These are phyloP conservation scores for Premnoplex brunnescens DNA, from an alignment of 2,797 vertebrate species.

Conservation along the genomic window DNA sequence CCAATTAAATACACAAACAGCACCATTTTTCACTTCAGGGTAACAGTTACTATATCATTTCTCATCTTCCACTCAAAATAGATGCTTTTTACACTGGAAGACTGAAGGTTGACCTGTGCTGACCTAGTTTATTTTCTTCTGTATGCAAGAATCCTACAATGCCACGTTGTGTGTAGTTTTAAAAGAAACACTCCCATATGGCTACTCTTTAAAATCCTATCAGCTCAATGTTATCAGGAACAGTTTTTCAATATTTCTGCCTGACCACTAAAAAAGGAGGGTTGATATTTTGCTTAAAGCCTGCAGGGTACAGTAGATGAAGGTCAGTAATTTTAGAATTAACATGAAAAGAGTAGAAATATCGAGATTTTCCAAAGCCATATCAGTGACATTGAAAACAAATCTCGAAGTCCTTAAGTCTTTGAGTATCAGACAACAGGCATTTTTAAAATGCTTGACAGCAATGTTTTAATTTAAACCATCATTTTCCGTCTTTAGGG, in stretches of 20 bases:
- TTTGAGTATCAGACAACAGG: background rate
- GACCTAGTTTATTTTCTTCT: background rate
- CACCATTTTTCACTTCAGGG: background rate
- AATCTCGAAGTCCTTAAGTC: background rate
- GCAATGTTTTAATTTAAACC: background rate
- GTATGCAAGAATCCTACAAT: background rate
- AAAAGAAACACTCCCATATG: background rate
- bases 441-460: background rate
- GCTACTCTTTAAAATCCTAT: background rate
- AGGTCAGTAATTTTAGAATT: background rate
- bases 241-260: background rate
- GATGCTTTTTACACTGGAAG: background rate
- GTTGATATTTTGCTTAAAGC: background rate
- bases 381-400: background rate
- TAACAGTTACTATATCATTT: constrained; percentile 26
- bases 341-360: background rate
- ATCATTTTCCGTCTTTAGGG: background rate
- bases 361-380: background rate
- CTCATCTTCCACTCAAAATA: constrained; percentile 34
- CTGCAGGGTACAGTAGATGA: background rate
- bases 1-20: constrained; percentile 45
- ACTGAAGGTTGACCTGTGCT: background rate
- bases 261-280: background rate
- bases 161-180: background rate
- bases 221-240: background rate